A percentile compares a stretch with the other conserved stretches of the same genome.
phyloP scores from a whole-genome alignment of 2,888 invertebrate genomes.

The Drosophila putrida region DNA sequence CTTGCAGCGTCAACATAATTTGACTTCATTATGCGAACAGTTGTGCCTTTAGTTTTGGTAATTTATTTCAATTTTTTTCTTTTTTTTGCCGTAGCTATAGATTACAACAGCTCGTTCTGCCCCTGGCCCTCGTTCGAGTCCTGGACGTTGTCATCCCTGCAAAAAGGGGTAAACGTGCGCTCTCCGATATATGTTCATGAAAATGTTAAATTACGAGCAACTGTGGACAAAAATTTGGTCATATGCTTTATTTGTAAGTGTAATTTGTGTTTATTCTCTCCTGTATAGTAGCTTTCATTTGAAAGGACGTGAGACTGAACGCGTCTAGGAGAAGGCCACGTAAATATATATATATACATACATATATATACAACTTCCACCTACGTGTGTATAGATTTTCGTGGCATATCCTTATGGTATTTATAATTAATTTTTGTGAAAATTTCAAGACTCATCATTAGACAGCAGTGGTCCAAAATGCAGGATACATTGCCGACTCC shows the following conservation, averaged over 20 bases:
- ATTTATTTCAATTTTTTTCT: conserved; percentile 83
- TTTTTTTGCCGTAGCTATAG: conserved; percentile 25
- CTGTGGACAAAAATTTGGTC: conserved; percentile 60
- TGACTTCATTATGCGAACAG: conserved; percentile 84
- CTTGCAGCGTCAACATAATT: conserved; percentile 61
- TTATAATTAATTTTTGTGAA: conserved; percentile 82
- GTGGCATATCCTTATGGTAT: conserved; percentile 53
- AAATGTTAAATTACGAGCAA: conserved; percentile 50
- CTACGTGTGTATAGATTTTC: conserved; percentile 26
- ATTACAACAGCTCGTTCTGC: conserved; percentile 35
- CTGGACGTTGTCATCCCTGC: conserved; percentile 36
- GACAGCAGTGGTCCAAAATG: conserved; percentile 52
- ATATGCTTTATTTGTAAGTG: conserved; percentile 76
- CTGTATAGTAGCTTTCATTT: neutral
- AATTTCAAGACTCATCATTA: conserved; percentile 77
- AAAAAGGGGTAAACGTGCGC: conserved; percentile 44
- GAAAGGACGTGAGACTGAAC: neutral
- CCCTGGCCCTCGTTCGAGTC: conserved; percentile 1
- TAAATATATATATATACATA: conserved; percentile 58
- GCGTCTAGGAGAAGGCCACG: conserved; percentile 14
- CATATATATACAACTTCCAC: conserved; percentile 46
- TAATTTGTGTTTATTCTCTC: conserved; percentile 78
- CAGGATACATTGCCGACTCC: conserved; percentile 60
- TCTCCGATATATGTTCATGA: conserved; percentile 14
- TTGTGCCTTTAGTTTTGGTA: conserved; percentile 84